phyloP scores from a whole-genome alignment of 2,797 vertebrate species.

The Semotilus atromaculatus region DNA sequence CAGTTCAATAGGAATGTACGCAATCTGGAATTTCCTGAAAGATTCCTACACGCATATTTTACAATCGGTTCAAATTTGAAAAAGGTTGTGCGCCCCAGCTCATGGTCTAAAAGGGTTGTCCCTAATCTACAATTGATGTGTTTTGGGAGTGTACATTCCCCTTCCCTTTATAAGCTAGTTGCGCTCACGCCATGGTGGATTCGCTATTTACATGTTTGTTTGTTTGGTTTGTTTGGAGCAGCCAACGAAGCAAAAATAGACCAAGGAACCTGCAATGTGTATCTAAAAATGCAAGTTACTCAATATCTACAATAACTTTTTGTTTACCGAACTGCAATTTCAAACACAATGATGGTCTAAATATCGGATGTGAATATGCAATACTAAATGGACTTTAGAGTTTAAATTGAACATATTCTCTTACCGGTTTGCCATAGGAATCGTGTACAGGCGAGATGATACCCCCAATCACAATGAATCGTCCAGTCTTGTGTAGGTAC shows the following conservation, averaged over 20 bases:
- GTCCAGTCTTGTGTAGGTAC: slow-evolving; percentile 92
- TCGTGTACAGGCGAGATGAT: slow-evolving; percentile 98
- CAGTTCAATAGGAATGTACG: background rate
- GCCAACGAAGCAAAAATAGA: background rate
- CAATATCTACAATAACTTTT: background rate
- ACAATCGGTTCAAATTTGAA: rapidly evolving
- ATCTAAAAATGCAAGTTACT: background rate
- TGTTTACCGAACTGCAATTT: background rate
- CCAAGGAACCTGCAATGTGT: background rate
- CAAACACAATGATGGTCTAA: background rate
- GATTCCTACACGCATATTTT: background rate
- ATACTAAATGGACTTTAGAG: background rate
- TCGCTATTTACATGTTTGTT: too few relatives aligned
- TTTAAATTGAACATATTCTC: slow-evolving; percentile 38
- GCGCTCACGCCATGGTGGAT: too few relatives aligned
- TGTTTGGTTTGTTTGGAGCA: too few relatives aligned
- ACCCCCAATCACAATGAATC: slow-evolving; percentile 96
- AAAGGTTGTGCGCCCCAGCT: too few relatives aligned
- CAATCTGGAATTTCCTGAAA: background rate
- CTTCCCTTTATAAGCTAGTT: too few relatives aligned
- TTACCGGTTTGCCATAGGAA: slow-evolving; percentile 95
- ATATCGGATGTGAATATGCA: background rate
- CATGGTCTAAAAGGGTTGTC: too few relatives aligned
- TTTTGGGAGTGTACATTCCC: too few relatives aligned
- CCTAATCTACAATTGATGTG: too few relatives aligned